phyloP scores from a whole-genome alignment of 2,888 invertebrate genomes.

The Stenurella melanura region DNA sequence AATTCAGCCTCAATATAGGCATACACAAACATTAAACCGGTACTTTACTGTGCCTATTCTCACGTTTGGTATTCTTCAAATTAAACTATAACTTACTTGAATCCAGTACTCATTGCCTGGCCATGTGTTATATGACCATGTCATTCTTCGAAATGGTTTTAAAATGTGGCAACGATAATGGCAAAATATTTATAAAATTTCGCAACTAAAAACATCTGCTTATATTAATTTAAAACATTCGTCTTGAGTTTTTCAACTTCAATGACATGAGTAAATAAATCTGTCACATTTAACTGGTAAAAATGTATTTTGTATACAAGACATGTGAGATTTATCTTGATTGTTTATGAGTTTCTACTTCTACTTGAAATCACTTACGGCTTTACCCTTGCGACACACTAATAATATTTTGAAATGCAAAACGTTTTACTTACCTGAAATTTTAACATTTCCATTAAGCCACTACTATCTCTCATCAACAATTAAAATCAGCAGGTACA shows the following conservation, averaged over 20 bases:
- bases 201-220: constrained; percentile 21
- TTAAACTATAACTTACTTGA: neutral
- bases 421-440: neutral
- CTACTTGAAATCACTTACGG: neutral
- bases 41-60: neutral
- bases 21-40: too few species aligned
- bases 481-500: neutral
- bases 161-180: constrained; percentile 10
- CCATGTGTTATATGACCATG: constrained; percentile 5
- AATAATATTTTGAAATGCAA: neutral
- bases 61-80: neutral
- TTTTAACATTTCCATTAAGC: neutral
- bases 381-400: neutral
- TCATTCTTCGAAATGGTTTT: constrained; percentile 10
- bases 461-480: neutral
- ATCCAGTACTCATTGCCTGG: neutral
- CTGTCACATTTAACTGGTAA: constrained; percentile 1
- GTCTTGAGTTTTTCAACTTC: constrained; percentile 13
- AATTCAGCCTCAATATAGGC: too few species aligned
- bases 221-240: constrained; percentile 13
- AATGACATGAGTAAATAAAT: constrained; percentile 19
- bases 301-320: neutral
- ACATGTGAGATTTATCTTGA: neutral
- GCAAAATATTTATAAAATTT: constrained; percentile 21
- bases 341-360: neutral